These are phyloP conservation scores for Chionodraco myersi DNA, from an alignment of 2,113 vertebrate species.

Conservation along the genomic window DNA sequence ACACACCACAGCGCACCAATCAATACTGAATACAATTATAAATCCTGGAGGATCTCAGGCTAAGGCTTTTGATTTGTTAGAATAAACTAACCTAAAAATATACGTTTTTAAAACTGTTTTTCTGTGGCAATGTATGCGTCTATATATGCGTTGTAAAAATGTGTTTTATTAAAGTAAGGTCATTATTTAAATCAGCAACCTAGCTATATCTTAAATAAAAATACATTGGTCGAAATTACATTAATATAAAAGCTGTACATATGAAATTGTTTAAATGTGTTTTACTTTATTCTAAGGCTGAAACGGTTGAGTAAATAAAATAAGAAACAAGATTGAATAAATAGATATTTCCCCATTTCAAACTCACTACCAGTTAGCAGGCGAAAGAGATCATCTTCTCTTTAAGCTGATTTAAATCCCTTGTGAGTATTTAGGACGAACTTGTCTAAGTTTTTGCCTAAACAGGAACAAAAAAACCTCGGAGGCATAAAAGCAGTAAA, in stretches of 20 bases:
- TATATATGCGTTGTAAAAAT: background rate
- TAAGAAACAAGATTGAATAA: background rate
- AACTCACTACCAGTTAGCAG: background rate
- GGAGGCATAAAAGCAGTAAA: background rate
- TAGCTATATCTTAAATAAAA: background rate
- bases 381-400: background rate
- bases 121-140: slow-evolving; percentile 3
- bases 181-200: slow-evolving; percentile 1
- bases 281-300: slow-evolving; percentile 4
- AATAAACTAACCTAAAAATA: slow-evolving; percentile 61
- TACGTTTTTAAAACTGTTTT: background rate
- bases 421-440: background rate
- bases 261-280: background rate
- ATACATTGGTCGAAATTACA: background rate
- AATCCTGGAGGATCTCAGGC: slow-evolving; percentile 70
- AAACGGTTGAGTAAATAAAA: background rate
- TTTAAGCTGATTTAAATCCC: slow-evolving; percentile 23
- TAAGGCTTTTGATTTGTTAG: slow-evolving; percentile 61
- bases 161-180: background rate
- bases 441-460: background rate
- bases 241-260: background rate
- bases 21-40: slow-evolving; percentile 81
- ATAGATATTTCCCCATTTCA: background rate
- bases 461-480: background rate
- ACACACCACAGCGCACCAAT: slow-evolving; percentile 69